These are phyloP conservation scores for Actinernus sp. DNA, from an alignment of 92 coral and sea anemone genomes.

Conservation along the genomic window DNA sequence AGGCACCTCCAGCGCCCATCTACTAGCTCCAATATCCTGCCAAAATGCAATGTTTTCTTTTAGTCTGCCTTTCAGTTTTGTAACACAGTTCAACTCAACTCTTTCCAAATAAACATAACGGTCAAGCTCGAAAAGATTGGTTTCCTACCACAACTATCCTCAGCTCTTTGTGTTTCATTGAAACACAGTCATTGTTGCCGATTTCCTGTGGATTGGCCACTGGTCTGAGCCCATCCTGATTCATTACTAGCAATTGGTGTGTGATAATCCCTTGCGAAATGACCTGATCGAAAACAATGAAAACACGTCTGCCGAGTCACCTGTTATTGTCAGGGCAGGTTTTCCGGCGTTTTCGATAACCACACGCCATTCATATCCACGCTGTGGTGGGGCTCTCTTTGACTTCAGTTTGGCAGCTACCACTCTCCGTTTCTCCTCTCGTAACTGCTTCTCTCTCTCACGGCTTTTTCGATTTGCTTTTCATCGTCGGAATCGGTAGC, in stretches of 20 bases:
- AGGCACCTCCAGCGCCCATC: constrained; percentile 26
- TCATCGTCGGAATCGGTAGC: background rate
- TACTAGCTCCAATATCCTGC: constrained; percentile 28
- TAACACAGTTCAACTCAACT: constrained; percentile 15
- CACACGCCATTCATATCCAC: too few species aligned
- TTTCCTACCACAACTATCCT: constrained; percentile 8
- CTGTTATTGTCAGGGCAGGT: too few species aligned
- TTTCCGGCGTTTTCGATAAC: background rate
- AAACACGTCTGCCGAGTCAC: too few species aligned
- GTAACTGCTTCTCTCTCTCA: background rate
- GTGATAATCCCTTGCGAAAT: too few species aligned
- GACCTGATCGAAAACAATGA: too few species aligned
- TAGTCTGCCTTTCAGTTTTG: constrained; percentile 17
- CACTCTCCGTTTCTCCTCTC: background rate
- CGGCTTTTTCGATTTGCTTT: background rate
- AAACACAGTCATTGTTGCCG: too few species aligned
- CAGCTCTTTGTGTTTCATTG: background rate
- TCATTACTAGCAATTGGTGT: too few species aligned
- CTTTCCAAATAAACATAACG: constrained; percentile 7
- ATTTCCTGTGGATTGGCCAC: too few species aligned
- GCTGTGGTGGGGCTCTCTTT: background rate
- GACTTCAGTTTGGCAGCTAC: background rate
- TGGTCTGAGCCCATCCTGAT: too few species aligned
- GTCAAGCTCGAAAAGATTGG: constrained; percentile 2
- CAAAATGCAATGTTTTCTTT: constrained; percentile 20